phyloP scores from a whole-genome alignment of 2,113 vertebrate species.

The Cyanistes caeruleus region DNA sequence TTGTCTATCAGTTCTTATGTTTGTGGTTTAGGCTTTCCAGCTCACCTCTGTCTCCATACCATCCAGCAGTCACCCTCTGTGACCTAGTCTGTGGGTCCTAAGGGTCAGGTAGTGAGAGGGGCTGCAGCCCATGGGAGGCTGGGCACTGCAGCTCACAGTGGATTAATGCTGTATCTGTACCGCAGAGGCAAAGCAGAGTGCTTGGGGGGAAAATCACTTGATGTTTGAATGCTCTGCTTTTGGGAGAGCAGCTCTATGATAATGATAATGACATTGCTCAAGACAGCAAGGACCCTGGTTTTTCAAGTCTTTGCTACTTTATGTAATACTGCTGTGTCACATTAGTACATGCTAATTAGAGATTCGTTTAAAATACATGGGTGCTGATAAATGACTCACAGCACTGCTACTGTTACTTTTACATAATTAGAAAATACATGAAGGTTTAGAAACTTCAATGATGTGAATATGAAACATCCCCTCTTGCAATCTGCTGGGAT shows the following conservation, averaged over 20 bases:
- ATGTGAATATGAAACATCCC: slow-evolving; percentile 8
- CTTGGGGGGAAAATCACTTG: slow-evolving; percentile 17
- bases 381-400: slow-evolving; percentile 29
- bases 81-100: not conserved
- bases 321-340: slow-evolving; percentile 15
- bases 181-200: not conserved
- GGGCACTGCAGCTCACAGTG: not conserved
- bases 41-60: not conserved
- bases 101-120: not conserved
- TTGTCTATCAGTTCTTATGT: not conserved
- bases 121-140: not conserved
- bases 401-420: not conserved
- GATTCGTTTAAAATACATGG: slow-evolving; percentile 38
- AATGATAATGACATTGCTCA: slow-evolving; percentile 52
- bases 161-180: not conserved
- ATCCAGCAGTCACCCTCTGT: not conserved
- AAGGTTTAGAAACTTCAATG: slow-evolving; percentile 16
- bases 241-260: slow-evolving; percentile 15
- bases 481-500: not conserved
- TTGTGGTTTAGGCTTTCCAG: not conserved
- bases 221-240: slow-evolving; percentile 53
- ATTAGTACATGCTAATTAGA: slow-evolving; percentile 25
- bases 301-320: slow-evolving; percentile 37
- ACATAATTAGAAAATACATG: slow-evolving; percentile 15
- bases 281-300: slow-evolving; percentile 22